phyloP scores from a whole-genome alignment of 2,113 vertebrate genomes.

The Urocynchramus pylzowi region DNA sequence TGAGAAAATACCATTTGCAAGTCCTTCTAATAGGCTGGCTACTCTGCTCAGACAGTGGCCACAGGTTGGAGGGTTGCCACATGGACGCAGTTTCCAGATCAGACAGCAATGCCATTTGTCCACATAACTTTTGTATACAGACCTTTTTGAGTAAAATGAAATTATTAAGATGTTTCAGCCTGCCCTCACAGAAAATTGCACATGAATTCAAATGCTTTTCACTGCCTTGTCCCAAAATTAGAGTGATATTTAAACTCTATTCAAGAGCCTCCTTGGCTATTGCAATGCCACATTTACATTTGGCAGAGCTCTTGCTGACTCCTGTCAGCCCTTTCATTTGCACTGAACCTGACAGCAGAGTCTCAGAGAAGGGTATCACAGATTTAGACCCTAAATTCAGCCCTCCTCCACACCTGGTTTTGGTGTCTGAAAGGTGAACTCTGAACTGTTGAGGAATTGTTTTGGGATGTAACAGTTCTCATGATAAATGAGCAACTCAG shows the following conservation, averaged over 20 bases:
- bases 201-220: neutral
- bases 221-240: neutral
- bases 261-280: neutral
- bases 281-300: neutral
- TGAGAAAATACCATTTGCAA: neutral
- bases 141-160: neutral
- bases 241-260: neutral
- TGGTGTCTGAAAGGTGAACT: neutral
- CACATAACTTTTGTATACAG: neutral
- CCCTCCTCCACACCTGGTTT: neutral
- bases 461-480: neutral
- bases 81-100: neutral
- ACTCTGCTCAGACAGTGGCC: neutral
- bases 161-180: neutral
- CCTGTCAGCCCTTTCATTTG: neutral
- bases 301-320: neutral
- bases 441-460: neutral
- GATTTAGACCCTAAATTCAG: neutral
- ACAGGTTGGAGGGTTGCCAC: fast-evolving
- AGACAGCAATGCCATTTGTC: neutral
- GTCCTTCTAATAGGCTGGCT: neutral
- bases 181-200: neutral
- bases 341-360: neutral
- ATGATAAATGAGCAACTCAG: neutral
- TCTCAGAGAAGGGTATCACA: neutral